Conservation (phyloP, 1,140 invertebrate genomes). For the Coenobita brevimanus region DNA sequence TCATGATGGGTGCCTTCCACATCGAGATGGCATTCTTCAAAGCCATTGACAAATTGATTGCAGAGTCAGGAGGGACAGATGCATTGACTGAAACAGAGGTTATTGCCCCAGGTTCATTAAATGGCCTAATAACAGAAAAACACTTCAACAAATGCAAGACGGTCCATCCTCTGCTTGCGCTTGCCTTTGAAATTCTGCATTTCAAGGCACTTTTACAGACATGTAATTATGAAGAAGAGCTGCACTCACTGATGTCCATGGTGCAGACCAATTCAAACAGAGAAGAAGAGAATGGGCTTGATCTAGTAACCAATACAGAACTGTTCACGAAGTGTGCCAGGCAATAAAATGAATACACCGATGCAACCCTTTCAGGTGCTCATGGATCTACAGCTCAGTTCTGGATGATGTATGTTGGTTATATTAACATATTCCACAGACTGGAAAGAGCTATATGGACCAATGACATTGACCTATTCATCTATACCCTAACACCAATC, state of each 20-base stretch:
- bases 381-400: no score
- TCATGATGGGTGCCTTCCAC: slow-evolving; percentile 3
- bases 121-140: neutral
- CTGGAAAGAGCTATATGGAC: neutral
- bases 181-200: no score
- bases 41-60: neutral
- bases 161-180: neutral
- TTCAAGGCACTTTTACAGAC: no score
- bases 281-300: neutral
- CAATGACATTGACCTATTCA: neutral
- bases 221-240: no score
- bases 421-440: neutral
- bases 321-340: no score
- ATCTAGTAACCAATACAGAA: neutral
- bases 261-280: no score
- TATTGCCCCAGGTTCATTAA: neutral
- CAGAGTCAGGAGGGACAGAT: neutral
- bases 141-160: no score
- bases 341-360: neutral
- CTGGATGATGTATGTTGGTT: neutral
- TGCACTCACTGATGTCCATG: no score
- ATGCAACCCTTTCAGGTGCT: no score
- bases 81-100: neutral
- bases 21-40: neutral
- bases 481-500: neutral